Percentiles rank a stretch among this genome's conserved stretches.
phyloP scores from a whole-genome alignment of 2,797 vertebrate genomes.

The Dipus sagitta region DNA sequence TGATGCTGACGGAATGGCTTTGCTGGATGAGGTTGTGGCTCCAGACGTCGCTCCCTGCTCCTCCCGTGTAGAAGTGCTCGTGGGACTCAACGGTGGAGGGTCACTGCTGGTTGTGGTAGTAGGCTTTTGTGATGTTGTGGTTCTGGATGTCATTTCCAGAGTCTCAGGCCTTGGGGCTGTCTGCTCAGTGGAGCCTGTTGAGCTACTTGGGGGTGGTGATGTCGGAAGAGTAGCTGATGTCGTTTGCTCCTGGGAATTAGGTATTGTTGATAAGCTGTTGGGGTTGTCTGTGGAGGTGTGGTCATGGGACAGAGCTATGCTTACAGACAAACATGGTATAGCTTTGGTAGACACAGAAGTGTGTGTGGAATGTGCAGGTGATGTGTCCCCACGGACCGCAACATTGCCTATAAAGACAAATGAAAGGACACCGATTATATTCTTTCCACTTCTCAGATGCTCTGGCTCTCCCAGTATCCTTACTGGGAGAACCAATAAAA shows the following conservation, averaged over 20 bases:
- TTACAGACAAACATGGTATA: background rate
- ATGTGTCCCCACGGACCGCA: background rate
- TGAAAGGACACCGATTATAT: background rate
- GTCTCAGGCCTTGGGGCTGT: background rate
- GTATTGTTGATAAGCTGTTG: background rate
- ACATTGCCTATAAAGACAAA: slow-evolving; percentile 3
- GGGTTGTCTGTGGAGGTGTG: background rate
- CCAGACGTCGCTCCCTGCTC: background rate
- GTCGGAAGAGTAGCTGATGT: background rate
- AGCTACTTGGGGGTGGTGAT: background rate
- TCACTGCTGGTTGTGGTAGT: background rate
- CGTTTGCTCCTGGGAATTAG: background rate
- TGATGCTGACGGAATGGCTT: background rate
- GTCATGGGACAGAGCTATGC: background rate
- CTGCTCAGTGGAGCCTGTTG: background rate
- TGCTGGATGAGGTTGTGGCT: background rate
- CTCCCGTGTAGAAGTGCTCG: background rate
- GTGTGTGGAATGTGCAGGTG: background rate
- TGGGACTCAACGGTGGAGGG: background rate
- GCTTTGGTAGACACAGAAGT: background rate
- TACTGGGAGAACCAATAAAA: background rate
- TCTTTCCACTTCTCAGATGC: background rate
- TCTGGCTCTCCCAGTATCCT: background rate
- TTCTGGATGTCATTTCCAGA: background rate
- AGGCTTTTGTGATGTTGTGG: background rate